A percentile compares a stretch with the other conserved stretches of the same genome.
phyloP scores from a whole-genome alignment of 2,797 vertebrate species.

The Rhabdomys pumilio region DNA sequence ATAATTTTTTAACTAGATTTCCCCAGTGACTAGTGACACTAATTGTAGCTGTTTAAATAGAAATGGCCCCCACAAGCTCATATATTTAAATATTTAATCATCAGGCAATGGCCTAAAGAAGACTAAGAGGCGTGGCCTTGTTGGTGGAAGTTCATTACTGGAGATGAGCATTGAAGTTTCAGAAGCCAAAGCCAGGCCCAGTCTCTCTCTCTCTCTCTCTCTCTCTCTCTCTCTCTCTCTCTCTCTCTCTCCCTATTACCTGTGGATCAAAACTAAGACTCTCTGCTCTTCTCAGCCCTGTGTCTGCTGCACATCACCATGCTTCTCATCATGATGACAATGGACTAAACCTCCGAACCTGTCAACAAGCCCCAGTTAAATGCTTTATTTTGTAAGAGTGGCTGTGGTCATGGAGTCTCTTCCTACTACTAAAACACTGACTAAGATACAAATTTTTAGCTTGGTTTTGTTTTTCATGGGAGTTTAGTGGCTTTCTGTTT shows the following conservation, averaged over 20 bases:
- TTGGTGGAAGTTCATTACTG: not conserved
- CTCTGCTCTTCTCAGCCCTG: too few relatives aligned
- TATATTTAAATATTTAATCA: not conserved
- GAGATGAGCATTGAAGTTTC: not conserved
- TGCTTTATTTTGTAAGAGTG: not conserved
- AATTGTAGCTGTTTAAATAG: not conserved
- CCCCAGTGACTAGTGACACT: not conserved
- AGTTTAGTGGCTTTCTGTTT: slow-evolving; percentile 1
- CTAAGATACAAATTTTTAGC: not conserved
- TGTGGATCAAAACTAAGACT: not conserved
- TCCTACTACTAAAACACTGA: not conserved
- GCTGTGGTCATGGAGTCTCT: not conserved
- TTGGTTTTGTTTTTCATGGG: slow-evolving; percentile 33
- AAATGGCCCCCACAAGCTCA: not conserved
- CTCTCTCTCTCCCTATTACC: not conserved
- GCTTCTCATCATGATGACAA: not conserved
- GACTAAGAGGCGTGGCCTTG: not conserved
- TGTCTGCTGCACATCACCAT: not conserved
- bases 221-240: too few relatives aligned
- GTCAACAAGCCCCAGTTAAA: not conserved
- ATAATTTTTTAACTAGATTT: not conserved
- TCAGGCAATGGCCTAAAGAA: not conserved
- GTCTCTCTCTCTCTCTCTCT: too few relatives aligned
- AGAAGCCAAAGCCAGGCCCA: not conserved
- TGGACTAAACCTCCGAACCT: not conserved